These are phyloP conservation scores for Meliscaeva auricollis DNA, from an alignment of 2,888 invertebrate species.

Conservation along the genomic window DNA sequence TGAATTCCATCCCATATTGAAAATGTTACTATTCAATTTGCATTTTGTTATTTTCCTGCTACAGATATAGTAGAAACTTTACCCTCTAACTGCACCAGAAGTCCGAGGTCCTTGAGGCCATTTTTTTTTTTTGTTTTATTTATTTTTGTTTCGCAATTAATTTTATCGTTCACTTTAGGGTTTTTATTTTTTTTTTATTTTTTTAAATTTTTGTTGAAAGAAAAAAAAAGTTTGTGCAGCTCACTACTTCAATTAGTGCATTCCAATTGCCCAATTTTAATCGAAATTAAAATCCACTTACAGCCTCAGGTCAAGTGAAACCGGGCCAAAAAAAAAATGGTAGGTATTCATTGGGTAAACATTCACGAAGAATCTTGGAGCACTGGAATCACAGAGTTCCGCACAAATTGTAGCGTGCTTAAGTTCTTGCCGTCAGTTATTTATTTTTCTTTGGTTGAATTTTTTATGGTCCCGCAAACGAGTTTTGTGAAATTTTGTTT, in stretches of 20 bases:
- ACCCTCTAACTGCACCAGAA: neutral
- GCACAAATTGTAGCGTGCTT: constrained; percentile 6
- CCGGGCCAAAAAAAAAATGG: constrained; percentile 2
- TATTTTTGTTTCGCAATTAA: constrained; percentile 1
- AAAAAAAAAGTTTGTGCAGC: constrained; percentile 8
- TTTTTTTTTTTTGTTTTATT: neutral
- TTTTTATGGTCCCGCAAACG: constrained; percentile 5
- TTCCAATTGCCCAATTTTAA: constrained; percentile 62
- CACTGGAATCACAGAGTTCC: neutral
- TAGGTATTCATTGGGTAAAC: too few relatives aligned
- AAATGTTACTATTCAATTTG: constrained; percentile 7
- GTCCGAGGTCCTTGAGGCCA: neutral
- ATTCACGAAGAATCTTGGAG: neutral
- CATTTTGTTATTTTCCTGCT: constrained; percentile 9
- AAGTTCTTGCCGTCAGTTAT: constrained; percentile 17
- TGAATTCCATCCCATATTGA: neutral
- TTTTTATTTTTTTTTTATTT: constrained; percentile 3
- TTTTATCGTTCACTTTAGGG: constrained; percentile 16
- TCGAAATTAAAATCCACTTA: constrained; percentile 69
- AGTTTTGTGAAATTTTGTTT: constrained; percentile 6
- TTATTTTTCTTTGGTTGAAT: constrained; percentile 17
- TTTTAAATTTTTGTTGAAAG: neutral
- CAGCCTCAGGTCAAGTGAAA: constrained; percentile 3
- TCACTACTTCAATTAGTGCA: constrained; percentile 65
- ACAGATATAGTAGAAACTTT: neutral